phyloP scores from a whole-genome alignment of 2,888 invertebrate species.

The Melanostoma mellinum region DNA sequence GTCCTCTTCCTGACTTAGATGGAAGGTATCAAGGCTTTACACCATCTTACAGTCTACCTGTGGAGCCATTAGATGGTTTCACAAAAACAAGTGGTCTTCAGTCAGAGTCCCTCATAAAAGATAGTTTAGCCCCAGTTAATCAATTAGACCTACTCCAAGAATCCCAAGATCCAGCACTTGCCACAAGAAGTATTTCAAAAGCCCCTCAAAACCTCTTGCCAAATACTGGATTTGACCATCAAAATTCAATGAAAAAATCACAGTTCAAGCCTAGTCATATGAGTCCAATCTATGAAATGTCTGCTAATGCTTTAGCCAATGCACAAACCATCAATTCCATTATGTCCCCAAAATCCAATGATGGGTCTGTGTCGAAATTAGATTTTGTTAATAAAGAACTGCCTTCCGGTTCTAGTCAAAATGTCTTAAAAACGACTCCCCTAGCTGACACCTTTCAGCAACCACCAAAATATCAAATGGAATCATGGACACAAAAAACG shows the following conservation, averaged over 20 bases:
- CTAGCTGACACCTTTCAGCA: slow-evolving; percentile 35
- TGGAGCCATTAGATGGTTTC: background rate
- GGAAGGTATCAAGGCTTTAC: too few relatives aligned
- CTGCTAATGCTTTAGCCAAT: slow-evolving; percentile 37
- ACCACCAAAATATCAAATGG: slow-evolving; percentile 16
- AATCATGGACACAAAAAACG: slow-evolving; percentile 41
- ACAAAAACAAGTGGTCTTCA: background rate
- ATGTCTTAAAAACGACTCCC: slow-evolving; percentile 25
- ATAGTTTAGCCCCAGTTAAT: background rate
- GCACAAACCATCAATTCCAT: slow-evolving; percentile 38
- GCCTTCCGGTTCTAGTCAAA: slow-evolving; percentile 10
- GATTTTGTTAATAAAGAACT: slow-evolving; percentile 4
- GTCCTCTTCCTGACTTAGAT: too few relatives aligned
- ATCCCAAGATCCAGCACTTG: background rate
- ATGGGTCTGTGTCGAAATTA: slow-evolving; percentile 35
- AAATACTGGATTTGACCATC: background rate
- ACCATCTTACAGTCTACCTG: background rate
- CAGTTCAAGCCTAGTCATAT: slow-evolving; percentile 16
- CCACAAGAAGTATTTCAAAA: slow-evolving; percentile 4
- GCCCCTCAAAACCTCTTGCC: background rate
- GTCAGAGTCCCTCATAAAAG: slow-evolving; percentile 22
- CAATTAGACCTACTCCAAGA: slow-evolving; percentile 25
- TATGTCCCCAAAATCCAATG: slow-evolving; percentile 40
- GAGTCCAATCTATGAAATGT: slow-evolving; percentile 16
- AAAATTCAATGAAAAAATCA: slow-evolving; percentile 18